phyloP scores from a whole-genome alignment of 2,888 invertebrate species.

The Scaeva pyrastri region DNA sequence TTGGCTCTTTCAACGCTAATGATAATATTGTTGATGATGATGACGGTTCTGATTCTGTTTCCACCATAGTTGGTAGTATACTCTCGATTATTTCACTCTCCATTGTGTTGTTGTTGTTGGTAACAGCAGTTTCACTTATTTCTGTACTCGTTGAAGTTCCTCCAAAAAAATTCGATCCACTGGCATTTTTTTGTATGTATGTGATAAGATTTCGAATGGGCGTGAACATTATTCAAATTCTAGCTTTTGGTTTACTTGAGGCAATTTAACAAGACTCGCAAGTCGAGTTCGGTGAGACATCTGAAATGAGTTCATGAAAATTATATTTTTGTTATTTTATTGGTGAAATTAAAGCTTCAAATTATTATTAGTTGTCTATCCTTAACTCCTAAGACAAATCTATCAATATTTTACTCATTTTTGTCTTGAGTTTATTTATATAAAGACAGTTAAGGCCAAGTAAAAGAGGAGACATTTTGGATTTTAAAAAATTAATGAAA shows the following conservation, averaged over 20 bases:
- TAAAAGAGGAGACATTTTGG: too few relatives aligned
- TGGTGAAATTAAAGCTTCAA: neutral
- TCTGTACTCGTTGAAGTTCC: slow-evolving; percentile 75
- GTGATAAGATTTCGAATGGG: slow-evolving; percentile 83
- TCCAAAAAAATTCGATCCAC: slow-evolving; percentile 81
- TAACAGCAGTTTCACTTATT: slow-evolving; percentile 28
- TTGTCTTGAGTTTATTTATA: too few relatives aligned
- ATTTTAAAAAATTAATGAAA: too few relatives aligned
- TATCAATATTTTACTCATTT: too few relatives aligned
- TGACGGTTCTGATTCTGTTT: slow-evolving; percentile 42
- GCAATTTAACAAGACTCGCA: slow-evolving; percentile 2
- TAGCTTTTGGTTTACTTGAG: neutral
- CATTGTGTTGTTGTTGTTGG: slow-evolving; percentile 18
- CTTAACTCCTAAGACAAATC: too few relatives aligned
- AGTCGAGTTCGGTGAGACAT: slow-evolving; percentile 31
- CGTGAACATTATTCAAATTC: slow-evolving; percentile 80
- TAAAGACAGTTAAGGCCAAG: too few relatives aligned
- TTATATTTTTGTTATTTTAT: too few relatives aligned
- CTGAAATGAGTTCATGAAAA: slow-evolving; percentile 34
- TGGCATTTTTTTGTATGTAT: slow-evolving; percentile 83
- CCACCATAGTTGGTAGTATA: slow-evolving; percentile 16
- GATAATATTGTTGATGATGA: slow-evolving; percentile 49
- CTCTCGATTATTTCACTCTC: slow-evolving; percentile 52
- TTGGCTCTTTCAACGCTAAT: slow-evolving; percentile 47
- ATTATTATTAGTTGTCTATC: too few relatives aligned